Evolutionary conservation across 2,888 invertebrate genomes (phyloP).

Genomic region (Agrochola lota): DNA sequence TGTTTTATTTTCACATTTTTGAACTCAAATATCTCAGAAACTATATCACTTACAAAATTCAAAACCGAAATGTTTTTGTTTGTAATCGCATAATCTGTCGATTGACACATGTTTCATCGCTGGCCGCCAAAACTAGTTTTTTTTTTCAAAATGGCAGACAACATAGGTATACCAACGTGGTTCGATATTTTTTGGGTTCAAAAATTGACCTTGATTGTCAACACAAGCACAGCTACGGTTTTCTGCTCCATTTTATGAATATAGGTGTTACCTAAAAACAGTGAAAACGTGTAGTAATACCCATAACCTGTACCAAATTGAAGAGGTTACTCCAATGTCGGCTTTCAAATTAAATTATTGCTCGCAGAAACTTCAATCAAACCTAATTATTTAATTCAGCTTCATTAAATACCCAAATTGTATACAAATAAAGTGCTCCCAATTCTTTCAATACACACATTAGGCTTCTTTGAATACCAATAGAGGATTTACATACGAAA

Average conservation of each 20-base stretch:
- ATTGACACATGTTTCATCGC: no score
- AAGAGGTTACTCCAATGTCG: not conserved
- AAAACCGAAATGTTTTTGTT: no score
- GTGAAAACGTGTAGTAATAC: not conserved
- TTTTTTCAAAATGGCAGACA: no score
- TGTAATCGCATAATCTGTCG: no score
- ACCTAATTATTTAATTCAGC: slow-evolving; percentile 8
- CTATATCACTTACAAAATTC: no score
- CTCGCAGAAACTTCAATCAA: slow-evolving; percentile 4
- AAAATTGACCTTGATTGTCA: not conserved
- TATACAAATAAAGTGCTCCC: slow-evolving; percentile 6
- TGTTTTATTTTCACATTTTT: no score
- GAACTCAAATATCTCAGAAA: no score
- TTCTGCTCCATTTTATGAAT: not conserved
- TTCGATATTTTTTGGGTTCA: not conserved
- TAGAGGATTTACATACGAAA: slow-evolving; percentile 64
- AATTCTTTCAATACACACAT: slow-evolving; percentile 49
- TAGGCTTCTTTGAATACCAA: slow-evolving; percentile 55
- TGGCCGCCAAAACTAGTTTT: no score
- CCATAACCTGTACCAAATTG: no score
- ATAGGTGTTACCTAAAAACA: not conserved
- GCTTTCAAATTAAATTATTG: not conserved
- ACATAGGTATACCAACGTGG: no score
- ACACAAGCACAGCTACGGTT: not conserved
- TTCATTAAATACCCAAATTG: slow-evolving; percentile 14